phyloP scores from a whole-genome alignment of 2,888 invertebrate genomes.

The Eudasyphora cyanicolor region DNA sequence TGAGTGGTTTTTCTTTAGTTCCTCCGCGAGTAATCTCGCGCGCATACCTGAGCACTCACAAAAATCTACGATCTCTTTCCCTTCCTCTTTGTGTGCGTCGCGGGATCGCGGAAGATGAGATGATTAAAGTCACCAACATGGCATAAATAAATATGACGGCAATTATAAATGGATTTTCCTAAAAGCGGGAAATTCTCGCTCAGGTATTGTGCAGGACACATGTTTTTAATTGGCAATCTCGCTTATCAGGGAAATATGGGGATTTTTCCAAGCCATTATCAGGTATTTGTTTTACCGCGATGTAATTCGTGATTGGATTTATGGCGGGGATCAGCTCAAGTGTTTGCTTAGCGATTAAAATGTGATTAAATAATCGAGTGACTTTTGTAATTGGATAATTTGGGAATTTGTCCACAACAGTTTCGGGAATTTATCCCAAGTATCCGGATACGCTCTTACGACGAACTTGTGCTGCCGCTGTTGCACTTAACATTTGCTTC shows the following conservation, averaged over 20 bases:
- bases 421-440: neutral
- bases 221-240: conserved; percentile 14
- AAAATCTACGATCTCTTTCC: conserved; percentile 41
- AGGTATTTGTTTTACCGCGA: conserved; percentile 57
- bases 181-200: conserved; percentile 63
- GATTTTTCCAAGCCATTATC: no score
- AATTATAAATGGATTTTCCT: conserved; percentile 50
- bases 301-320: conserved; percentile 7
- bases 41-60: conserved; percentile 17
- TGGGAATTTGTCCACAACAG: conserved; percentile 69
- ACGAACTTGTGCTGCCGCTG: neutral
- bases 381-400: conserved; percentile 77
- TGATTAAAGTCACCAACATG: conserved; percentile 17
- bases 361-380: conserved; percentile 69
- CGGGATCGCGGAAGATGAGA: conserved; percentile 32
- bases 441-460: conserved; percentile 21
- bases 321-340: neutral
- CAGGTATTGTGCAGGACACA: conserved; percentile 19
- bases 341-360: conserved; percentile 19
- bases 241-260: neutral
- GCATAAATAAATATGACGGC: conserved; percentile 15
- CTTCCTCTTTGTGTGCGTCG: no score
- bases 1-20: conserved; percentile 8
- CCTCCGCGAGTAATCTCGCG: neutral
- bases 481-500: neutral